Evolutionary conservation across 2,888 invertebrate genomes (phyloP).

Genomic region (Halocaridina rubra): DNA sequence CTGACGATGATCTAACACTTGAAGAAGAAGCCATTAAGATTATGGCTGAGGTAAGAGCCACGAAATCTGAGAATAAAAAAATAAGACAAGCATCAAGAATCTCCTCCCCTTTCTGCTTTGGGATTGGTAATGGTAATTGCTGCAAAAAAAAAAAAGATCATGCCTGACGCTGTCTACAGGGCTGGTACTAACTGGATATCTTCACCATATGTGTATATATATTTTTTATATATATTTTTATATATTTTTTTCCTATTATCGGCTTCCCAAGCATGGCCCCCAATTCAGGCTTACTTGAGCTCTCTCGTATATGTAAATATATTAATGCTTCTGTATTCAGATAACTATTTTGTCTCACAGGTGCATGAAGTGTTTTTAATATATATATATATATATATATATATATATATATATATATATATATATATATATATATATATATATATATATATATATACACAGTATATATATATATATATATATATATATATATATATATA

Average conservation of each 20-base stretch:
- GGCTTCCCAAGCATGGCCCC: slow-evolving; percentile 30
- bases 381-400: too few relatives aligned
- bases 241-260: too few relatives aligned
- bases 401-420: too few relatives aligned
- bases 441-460: too few relatives aligned
- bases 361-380: neutral
- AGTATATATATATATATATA: too few relatives aligned
- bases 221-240: too few relatives aligned
- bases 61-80: too few relatives aligned
- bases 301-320: slow-evolving; percentile 1
- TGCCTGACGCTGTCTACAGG: slow-evolving; percentile 17
- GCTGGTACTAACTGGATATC: slow-evolving; percentile 22
- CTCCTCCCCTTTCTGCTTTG: too few relatives aligned
- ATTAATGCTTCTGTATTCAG: slow-evolving; percentile 21
- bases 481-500: too few relatives aligned
- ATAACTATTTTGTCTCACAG: neutral
- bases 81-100: too few relatives aligned
- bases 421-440: too few relatives aligned
- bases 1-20: slow-evolving; percentile 60
- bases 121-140: slow-evolving; percentile 23
- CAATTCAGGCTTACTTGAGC: neutral
- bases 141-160: neutral
- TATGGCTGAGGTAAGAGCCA: slow-evolving; percentile 56
- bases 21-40: slow-evolving; percentile 58
- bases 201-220: neutral